phyloP scores from a whole-genome alignment of 2,113 vertebrate species.

The Peromyscus maniculatus region DNA sequence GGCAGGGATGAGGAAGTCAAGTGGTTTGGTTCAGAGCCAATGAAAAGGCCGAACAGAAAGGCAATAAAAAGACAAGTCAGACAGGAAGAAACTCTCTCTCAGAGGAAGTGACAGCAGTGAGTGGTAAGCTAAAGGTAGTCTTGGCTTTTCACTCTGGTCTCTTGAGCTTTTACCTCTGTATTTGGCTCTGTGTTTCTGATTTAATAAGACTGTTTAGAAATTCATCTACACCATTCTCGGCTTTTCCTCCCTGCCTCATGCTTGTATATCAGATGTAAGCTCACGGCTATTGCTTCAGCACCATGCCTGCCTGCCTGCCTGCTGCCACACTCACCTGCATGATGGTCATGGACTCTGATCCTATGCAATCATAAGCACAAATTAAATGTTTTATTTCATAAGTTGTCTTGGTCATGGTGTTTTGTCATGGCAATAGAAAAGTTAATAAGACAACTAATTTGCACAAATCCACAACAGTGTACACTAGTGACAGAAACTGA shows the following conservation, averaged over 20 bases:
- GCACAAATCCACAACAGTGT: not conserved
- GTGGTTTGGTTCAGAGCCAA: too few species aligned
- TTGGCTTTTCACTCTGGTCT: too few species aligned
- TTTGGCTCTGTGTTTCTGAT: too few species aligned
- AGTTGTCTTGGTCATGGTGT: not conserved
- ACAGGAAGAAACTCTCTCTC: too few species aligned
- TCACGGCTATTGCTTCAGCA: not conserved
- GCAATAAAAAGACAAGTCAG: too few species aligned
- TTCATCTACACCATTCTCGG: too few species aligned
- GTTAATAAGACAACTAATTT: not conserved
- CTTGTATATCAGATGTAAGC: not conserved
- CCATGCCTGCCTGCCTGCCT: not conserved
- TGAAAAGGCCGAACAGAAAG: too few species aligned
- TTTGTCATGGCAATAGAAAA: not conserved
- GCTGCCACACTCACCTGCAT: not conserved
- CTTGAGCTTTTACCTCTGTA: too few species aligned
- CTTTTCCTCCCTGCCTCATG: not conserved
- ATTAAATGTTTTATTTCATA: not conserved
- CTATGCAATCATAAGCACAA: not conserved
- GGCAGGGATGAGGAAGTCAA: too few species aligned
- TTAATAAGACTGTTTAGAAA: too few species aligned
- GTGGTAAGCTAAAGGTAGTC: too few species aligned
- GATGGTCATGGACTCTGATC: not conserved
- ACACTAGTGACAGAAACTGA: not conserved
- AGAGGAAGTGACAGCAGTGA: too few species aligned